Evolutionary conservation across 2,113 vertebrate genomes (phyloP).

Genomic region (Pangasianodon hypophthalmus): DNA sequence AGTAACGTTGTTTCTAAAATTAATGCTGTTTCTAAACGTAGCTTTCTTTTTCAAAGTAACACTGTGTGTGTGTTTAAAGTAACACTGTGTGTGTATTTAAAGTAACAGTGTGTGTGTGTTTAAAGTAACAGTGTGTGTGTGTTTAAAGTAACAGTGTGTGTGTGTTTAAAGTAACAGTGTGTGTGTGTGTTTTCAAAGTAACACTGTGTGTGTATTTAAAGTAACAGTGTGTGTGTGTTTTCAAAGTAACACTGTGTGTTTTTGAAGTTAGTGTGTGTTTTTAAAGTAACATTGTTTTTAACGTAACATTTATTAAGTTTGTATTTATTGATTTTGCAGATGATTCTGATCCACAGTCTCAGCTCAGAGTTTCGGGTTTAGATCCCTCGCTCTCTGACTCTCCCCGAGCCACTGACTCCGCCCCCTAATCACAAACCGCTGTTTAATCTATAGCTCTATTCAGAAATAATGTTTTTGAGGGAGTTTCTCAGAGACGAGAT

Average conservation of each 20-base stretch:
- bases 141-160: too few species aligned
- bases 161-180: too few species aligned
- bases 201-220: background rate
- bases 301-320: background rate
- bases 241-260: background rate
- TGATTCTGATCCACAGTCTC: background rate
- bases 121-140: too few species aligned
- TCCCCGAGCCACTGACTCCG: background rate
- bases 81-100: too few species aligned
- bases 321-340: background rate
- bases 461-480: background rate
- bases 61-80: background rate
- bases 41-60: background rate
- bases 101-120: too few species aligned
- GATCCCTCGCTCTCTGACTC: background rate
- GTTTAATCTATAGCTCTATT: background rate
- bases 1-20: background rate
- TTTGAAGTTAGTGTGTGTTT: too few species aligned
- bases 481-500: background rate
- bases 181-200: background rate
- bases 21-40: too few species aligned
- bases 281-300: background rate
- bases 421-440: background rate
- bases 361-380: background rate
- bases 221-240: too few species aligned